Evolutionary conservation across 2,888 invertebrate genomes (phyloP), one percentile per base, ranked within the genome.

Genomic region (Beris chalybata): DNA sequence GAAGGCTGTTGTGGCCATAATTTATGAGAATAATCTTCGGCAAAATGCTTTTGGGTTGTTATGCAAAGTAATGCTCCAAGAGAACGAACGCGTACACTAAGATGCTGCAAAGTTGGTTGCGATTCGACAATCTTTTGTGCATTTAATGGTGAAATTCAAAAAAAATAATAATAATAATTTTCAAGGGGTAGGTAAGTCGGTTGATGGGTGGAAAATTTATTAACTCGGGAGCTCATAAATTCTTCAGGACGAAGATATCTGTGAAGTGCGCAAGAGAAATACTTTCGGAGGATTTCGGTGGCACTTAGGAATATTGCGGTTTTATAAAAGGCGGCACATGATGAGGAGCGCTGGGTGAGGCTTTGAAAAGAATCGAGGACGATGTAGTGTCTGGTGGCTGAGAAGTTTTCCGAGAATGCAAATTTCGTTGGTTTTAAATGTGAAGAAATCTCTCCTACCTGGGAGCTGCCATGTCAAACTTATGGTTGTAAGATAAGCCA

Each of bases 1-100:
- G 32, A 61, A 61, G 22, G n/a, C 50, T 38, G 38, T 38, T 38
- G 71, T 67, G 64, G 69, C 71, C 70, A 72, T 72, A 71, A 72
- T 70, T 72, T 70, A 72, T 69, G 67, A 65, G 38, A 72, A 70
- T 72, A 72, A 72, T 72, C 72, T 71, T 69, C 65, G 65, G 68
- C 67, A 71, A 70, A 71, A 66, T 69, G 66, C 69, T 52, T 63
- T 50, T 22, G 61, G 38, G 52, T 61, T 61, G 50, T 61, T 61
- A 61, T 61, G 61, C 52, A 61, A 61, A 61, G 50, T 52, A 59
- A 48, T 59, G 48, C 59, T 9, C 47, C 61, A 50, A 52, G 52
- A n/a, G n/a, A n/a, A 30, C 50, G 52, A 22, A 38, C 32, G 45
- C 15, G 15, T 13, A 43, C 43, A 15, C 43, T 43, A 38, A 43